Evolutionary conservation across 2,888 invertebrate genomes (phyloP).

Genomic region (Alitta virens): DNA sequence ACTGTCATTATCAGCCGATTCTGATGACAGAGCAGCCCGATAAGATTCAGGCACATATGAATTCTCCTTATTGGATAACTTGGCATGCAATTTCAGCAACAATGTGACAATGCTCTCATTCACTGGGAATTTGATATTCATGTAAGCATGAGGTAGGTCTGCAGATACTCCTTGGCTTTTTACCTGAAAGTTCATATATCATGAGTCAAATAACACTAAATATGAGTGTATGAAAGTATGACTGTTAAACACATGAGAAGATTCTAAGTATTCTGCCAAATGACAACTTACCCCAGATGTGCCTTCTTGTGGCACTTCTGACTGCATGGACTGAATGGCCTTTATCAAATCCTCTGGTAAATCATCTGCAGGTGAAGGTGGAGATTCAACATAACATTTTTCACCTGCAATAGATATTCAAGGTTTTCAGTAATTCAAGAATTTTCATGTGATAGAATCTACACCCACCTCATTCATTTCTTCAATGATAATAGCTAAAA

Average conservation of each 20-base stretch:
- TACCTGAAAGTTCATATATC: too few relatives aligned
- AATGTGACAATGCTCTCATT: constrained; percentile 79
- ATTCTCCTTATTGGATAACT: constrained; percentile 74
- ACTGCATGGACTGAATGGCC: not conserved
- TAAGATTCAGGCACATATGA: not conserved
- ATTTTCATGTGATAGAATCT: too few relatives aligned
- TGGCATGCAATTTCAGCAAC: constrained; percentile 84
- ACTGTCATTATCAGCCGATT: not conserved
- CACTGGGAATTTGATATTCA: constrained; percentile 21
- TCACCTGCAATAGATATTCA: too few relatives aligned
- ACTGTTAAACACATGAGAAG: too few relatives aligned
- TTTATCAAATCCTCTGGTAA: not conserved
- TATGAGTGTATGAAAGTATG: too few relatives aligned
- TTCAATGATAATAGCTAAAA: too few relatives aligned
- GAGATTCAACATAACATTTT: not conserved
- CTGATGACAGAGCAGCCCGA: not conserved
- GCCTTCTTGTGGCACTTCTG: too few relatives aligned
- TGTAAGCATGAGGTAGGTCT: not conserved
- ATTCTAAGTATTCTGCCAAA: too few relatives aligned
- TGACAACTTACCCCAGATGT: too few relatives aligned
- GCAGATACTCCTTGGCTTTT: constrained; percentile 6
- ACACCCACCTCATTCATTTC: too few relatives aligned
- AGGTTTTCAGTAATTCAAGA: too few relatives aligned
- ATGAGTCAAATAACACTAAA: too few relatives aligned
- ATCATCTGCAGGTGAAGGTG: not conserved